Percentiles rank a stretch among this genome's conserved stretches.
Conservation (phyloP, 2,888 invertebrate species). For the Didymodactylos carnosus region DNA sequence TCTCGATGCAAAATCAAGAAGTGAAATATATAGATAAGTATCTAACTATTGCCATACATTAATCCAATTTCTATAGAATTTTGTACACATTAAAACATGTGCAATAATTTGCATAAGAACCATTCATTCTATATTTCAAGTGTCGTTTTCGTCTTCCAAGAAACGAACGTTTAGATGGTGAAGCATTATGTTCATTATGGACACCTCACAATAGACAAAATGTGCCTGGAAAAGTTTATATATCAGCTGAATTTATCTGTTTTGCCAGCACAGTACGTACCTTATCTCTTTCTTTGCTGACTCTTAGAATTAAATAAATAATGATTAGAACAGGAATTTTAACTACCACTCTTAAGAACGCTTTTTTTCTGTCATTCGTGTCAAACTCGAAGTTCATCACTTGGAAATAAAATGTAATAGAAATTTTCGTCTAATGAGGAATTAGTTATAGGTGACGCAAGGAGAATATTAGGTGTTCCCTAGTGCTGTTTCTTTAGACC, state of each 20-base stretch:
- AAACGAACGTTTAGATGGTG: constrained; percentile 76
- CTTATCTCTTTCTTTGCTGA: background rate
- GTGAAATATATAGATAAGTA: constrained; percentile 54
- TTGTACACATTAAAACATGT: too few relatives aligned
- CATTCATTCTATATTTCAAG: constrained; percentile 24
- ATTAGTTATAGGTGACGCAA: constrained; percentile 55
- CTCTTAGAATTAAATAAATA: background rate
- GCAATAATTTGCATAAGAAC: background rate
- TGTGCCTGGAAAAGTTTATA: constrained; percentile 64
- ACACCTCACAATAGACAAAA: constrained; percentile 80
- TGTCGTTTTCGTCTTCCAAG: constrained; percentile 51
- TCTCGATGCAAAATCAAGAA: constrained; percentile 75
- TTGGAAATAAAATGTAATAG: too few relatives aligned
- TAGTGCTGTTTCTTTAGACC: constrained; percentile 55
- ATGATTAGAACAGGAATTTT: too few relatives aligned
- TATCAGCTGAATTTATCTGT: constrained; percentile 82
- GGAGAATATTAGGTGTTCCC: constrained; percentile 72
- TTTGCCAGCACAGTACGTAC: constrained; percentile 67
- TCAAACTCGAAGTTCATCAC: too few relatives aligned
- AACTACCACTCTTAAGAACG: too few relatives aligned
- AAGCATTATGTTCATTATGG: constrained; percentile 67
- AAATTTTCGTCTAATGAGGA: too few relatives aligned
- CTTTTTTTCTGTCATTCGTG: too few relatives aligned
- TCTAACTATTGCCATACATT: background rate
- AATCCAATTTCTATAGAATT: too few relatives aligned